Evolutionary conservation across 2,888 invertebrate species (phyloP), one percentile per base, ranked within the genome.

Genomic region (Leptopilina syphax): DNA sequence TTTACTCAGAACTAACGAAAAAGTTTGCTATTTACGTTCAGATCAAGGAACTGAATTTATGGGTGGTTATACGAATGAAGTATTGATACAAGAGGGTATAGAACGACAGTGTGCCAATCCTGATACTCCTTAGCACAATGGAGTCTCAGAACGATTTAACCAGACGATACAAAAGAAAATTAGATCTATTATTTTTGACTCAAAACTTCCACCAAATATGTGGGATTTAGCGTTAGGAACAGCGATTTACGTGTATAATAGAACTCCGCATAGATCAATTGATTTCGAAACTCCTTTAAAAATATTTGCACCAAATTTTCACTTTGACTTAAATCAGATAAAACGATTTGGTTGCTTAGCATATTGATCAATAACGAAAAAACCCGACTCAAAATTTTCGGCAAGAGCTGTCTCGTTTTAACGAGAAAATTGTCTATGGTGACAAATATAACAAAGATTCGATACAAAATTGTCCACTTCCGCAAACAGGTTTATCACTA

Each of bases 11-110:
- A 66, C 50, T 65, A 73, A 86, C 79, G 84, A 77, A 12, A 87
- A 86, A 76, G 83, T 87, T 3, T 88, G 86, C 41, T 87, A 86
- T 77, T 57, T 87, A 27, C 78, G 82, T 63, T 81, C 85, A 2
- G 86, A 87, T 79, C 81, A 84, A 57, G 80, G 78, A 0, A 78
- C 80, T 0, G 80, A 81, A 73, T 81, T 65, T 44, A 81, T 41
- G 63, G 80, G 78, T 2, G 77, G 77, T 0, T 70, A 81, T 70
- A 79, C 77, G 0, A 41, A 41, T 2, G 65, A 81, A 54, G 77
- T 77, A 0, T 47, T 81, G 13, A 1, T 63, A 44, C 34, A 50
- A 13, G 77, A 79, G 54, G n/a, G 27, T 9, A 79, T 77, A 13
- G 81, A 79, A 77, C 13, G 18, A 12, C 66, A 79, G 54, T 34